Evolutionary conservation across 2,797 vertebrate species (phyloP).

Genomic region (Fringilla coelebs): DNA sequence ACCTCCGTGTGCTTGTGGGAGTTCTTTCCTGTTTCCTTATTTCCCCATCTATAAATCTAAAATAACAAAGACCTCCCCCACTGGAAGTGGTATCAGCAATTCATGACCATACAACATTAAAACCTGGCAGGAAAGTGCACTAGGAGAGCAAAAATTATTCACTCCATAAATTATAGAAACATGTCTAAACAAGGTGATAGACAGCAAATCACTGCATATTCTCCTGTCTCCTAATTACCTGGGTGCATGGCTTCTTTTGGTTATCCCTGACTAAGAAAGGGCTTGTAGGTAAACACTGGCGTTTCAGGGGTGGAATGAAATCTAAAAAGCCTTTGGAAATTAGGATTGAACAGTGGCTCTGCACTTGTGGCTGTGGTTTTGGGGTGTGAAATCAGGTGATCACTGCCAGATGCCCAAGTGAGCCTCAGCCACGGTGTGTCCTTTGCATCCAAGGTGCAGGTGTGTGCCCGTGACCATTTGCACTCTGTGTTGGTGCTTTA

Average conservation of each 20-base stretch:
- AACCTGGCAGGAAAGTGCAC: background rate
- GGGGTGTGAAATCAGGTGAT: background rate
- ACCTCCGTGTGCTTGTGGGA: background rate
- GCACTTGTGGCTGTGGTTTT: accelerated
- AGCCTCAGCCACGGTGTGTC: background rate
- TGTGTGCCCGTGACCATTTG: background rate
- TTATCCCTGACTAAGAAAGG: background rate
- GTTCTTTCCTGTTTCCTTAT: background rate
- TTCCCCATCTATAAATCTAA: slow-evolving; percentile 1
- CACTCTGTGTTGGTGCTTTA: background rate
- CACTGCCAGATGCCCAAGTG: background rate
- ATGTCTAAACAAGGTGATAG: background rate
- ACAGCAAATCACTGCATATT: background rate
- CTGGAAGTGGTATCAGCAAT: background rate
- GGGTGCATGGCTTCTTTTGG: background rate
- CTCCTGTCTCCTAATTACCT: background rate
- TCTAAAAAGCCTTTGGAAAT: background rate
- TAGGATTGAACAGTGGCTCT: background rate
- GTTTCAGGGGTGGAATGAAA: background rate
- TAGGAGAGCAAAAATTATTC: background rate
- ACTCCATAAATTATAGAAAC: background rate
- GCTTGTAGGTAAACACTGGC: background rate
- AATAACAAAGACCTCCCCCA: background rate
- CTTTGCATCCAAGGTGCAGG: background rate
- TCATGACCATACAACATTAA: background rate